These are phyloP conservation scores for Acanthosoma haemorrhoidale DNA, from an alignment of 2,888 invertebrate genomes.

Conservation along the genomic window DNA sequence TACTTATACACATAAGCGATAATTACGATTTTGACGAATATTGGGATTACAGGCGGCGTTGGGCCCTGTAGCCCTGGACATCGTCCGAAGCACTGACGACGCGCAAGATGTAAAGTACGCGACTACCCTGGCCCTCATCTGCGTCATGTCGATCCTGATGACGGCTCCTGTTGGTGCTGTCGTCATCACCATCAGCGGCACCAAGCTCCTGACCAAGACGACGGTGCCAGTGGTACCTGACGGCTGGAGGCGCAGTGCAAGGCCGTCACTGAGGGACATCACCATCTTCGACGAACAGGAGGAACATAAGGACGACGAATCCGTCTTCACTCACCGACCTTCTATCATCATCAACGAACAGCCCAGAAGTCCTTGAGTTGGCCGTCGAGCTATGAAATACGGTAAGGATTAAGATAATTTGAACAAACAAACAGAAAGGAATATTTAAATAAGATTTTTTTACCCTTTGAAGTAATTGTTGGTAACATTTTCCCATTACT, in stretches of 20 bases:
- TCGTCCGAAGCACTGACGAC: conserved; percentile 50
- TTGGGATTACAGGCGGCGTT: conserved; percentile 64
- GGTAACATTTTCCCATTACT: too few relatives aligned
- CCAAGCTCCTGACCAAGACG: conserved; percentile 64
- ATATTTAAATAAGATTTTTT: too few relatives aligned
- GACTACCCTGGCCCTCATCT: conserved; percentile 65
- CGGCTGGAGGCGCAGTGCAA: conserved; percentile 72
- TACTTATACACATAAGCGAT: too few relatives aligned
- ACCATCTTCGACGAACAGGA: conserved; percentile 81
- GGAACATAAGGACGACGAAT: conserved; percentile 52
- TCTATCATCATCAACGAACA: conserved; percentile 24
- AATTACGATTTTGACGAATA: background rate
- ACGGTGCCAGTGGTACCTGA: conserved; percentile 53
- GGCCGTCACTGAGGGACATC: conserved; percentile 79
- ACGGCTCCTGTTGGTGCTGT: conserved; percentile 82
- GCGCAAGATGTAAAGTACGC: conserved; percentile 55
- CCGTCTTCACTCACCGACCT: conserved; percentile 4
- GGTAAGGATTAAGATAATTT: too few relatives aligned
- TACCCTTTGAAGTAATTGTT: too few relatives aligned
- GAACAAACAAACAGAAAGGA: too few relatives aligned
- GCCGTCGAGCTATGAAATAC: too few relatives aligned
- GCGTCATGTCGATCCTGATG: conserved; percentile 74
- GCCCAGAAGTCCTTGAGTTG: background rate
- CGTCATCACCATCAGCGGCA: conserved; percentile 65
- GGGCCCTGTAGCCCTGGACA: conserved; percentile 69